Percentiles rank a stretch among this genome's conserved stretches.
Conservation (phyloP, 2,797 vertebrate species). For the Coluber constrictor region DNA sequence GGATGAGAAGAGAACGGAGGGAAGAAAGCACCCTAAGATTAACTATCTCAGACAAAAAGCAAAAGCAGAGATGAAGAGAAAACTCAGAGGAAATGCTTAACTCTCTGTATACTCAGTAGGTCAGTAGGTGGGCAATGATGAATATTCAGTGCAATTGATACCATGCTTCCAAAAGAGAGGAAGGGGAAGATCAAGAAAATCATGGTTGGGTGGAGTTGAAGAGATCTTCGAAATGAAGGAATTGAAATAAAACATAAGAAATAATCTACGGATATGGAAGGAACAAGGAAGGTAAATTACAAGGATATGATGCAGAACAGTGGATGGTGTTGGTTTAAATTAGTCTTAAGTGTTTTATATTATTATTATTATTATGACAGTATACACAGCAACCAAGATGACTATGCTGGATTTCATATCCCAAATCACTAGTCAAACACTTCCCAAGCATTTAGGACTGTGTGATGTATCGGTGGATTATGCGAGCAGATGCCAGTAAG, state of each 20-base stretch:
- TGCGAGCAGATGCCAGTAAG: too few relatives aligned
- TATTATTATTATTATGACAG: too few relatives aligned
- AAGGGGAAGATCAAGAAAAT: neutral
- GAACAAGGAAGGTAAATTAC: neutral
- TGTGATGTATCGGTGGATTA: too few relatives aligned
- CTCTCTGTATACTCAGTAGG: neutral
- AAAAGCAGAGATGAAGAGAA: neutral
- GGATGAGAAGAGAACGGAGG: neutral
- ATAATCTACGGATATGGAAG: neutral
- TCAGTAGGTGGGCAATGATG: neutral
- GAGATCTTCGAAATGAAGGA: neutral
- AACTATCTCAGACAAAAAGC: neutral
- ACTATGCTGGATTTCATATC: too few relatives aligned
- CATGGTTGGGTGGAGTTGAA: neutral
- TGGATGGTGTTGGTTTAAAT: neutral
- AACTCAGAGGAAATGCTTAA: neutral
- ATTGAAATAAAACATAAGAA: neutral
- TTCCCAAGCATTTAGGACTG: too few relatives aligned
- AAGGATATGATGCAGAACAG: neutral
- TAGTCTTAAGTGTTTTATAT: neutral
- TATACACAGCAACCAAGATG: too few relatives aligned
- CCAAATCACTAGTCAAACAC: too few relatives aligned
- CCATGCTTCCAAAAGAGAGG: neutral
- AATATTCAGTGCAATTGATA: neutral
- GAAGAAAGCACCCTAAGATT: neutral